A percentile compares a stretch with the other conserved stretches of the same genome.
Evolutionary conservation across 2,113 vertebrate species (phyloP).

Genomic region (Anser brachyrhynchus): DNA sequence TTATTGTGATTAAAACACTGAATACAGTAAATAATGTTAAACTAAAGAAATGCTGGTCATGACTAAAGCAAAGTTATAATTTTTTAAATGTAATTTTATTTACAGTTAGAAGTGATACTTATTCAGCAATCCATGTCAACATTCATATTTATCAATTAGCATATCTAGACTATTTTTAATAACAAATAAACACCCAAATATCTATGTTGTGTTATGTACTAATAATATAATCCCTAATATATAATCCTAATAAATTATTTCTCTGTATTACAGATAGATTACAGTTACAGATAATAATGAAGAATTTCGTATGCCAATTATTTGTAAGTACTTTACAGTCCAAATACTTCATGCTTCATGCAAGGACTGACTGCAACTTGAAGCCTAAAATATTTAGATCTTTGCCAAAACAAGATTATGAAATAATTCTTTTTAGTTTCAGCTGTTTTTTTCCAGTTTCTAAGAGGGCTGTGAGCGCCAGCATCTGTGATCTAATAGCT

Average conservation of each 20-base stretch:
- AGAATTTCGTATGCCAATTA: not conserved
- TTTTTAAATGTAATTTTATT: not conserved
- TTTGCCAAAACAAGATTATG: constrained; percentile 20
- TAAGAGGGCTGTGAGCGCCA: not conserved
- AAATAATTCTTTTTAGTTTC: constrained; percentile 12
- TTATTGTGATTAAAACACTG: not conserved
- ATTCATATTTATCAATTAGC: not conserved
- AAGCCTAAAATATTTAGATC: not conserved
- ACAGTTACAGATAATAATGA: not conserved
- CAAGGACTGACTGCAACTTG: not conserved
- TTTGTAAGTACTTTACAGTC: not conserved
- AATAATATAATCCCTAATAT: not conserved
- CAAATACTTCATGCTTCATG: not conserved
- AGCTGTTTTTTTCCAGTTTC: constrained; percentile 1
- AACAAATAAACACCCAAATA: not conserved
- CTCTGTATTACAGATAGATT: not conserved
- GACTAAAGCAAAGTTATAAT: not conserved
- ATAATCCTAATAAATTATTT: too few relatives aligned
- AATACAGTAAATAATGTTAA: not conserved
- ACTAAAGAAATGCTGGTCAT: not conserved
- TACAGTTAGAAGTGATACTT: not conserved
- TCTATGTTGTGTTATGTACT: not conserved
- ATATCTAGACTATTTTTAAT: not conserved
- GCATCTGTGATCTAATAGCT: not conserved
- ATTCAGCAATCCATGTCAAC: not conserved